These are phyloP conservation scores for Yponomeuta malinellus DNA, from an alignment of 2,888 invertebrate species.

Conservation along the genomic window DNA sequence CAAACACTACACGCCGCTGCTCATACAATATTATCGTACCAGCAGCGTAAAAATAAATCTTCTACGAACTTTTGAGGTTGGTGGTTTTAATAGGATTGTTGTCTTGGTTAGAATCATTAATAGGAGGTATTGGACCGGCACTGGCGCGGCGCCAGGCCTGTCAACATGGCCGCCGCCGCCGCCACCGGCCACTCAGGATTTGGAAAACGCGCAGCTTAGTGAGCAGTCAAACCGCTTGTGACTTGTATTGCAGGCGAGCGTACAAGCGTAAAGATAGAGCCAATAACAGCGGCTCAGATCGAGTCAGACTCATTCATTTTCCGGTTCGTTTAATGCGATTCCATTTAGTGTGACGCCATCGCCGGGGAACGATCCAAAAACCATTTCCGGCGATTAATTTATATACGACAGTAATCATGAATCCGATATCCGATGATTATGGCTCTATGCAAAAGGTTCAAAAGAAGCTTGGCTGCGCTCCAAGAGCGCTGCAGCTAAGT, in stretches of 20 bases:
- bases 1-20: slow-evolving; percentile 14
- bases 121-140: slow-evolving; percentile 50
- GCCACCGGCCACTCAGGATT: background rate
- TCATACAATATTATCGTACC: slow-evolving; percentile 9
- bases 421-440: slow-evolving; percentile 36
- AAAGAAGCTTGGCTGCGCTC: slow-evolving; percentile 46
- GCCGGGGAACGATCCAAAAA: slow-evolving; percentile 17
- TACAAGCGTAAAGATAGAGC: background rate
- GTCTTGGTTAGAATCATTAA: slow-evolving; percentile 38
- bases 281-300: background rate
- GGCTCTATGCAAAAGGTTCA: slow-evolving; percentile 30
- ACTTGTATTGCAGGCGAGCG: too few relatives aligned
- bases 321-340: slow-evolving; percentile 15
- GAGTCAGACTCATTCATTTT: slow-evolving; percentile 16
- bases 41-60: background rate
- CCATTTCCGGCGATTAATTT: slow-evolving; percentile 26
- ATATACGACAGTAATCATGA: slow-evolving; percentile 38
- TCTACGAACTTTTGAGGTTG: background rate
- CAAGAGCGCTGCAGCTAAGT: slow-evolving; percentile 41
- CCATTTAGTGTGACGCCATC: slow-evolving; percentile 11
- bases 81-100: background rate
- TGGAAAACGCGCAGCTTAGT: background rate
- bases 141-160: slow-evolving; percentile 40
- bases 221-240: background rate
- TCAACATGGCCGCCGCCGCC: slow-evolving; percentile 15